Conservation (phyloP, 2,797 vertebrate species). For the Chelmon rostratus region DNA sequence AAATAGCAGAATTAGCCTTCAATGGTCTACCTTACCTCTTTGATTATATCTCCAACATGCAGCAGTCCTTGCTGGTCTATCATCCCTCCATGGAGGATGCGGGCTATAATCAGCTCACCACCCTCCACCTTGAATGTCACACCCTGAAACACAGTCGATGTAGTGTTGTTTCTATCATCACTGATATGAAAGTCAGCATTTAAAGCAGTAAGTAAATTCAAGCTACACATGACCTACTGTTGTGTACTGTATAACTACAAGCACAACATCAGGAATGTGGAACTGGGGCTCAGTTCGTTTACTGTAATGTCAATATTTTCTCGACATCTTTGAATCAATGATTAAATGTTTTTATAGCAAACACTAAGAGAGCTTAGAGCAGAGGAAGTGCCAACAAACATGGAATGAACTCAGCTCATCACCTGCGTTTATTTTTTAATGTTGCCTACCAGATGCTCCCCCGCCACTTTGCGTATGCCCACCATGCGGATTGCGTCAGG, state of each 20-base stretch:
- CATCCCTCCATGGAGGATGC: constrained; percentile 94
- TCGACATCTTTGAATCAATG: neutral
- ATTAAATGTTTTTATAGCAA: neutral
- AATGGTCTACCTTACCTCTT: too few relatives aligned
- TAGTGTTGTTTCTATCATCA: neutral
- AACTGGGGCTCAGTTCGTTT: too few relatives aligned
- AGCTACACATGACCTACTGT: neutral
- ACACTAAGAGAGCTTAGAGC: neutral
- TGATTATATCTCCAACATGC: constrained; percentile 94
- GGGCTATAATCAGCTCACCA: constrained; percentile 92
- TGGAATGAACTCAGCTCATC: neutral
- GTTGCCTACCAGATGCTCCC: constrained; percentile 89
- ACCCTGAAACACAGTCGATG: constrained; percentile 81
- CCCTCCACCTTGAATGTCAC: constrained; percentile 94
- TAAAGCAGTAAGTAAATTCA: neutral
- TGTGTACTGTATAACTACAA: neutral
- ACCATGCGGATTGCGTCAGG: constrained; percentile 95
- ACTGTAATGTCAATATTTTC: too few relatives aligned
- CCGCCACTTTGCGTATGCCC: constrained; percentile 92
- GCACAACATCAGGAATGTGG: neutral
- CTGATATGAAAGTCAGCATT: neutral
- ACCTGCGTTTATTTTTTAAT: neutral
- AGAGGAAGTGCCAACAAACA: neutral
- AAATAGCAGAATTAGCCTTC: too few relatives aligned
- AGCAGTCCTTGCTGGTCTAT: constrained; percentile 95